These are phyloP conservation scores for Acanthosoma haemorrhoidale DNA, from an alignment of 2,888 invertebrate species.

Conservation along the genomic window DNA sequence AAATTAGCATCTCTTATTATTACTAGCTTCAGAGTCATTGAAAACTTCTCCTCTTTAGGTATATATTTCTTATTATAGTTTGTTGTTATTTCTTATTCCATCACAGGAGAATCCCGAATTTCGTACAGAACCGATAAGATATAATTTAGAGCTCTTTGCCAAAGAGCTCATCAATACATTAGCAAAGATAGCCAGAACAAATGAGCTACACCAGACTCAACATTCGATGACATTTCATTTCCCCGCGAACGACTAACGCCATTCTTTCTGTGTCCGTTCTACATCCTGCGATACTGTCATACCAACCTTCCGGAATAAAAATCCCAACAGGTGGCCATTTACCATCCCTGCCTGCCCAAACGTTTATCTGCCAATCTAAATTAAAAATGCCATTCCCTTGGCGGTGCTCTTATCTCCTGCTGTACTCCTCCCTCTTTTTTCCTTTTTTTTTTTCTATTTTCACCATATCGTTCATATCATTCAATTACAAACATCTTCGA, in stretches of 20 bases:
- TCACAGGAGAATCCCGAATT: no score
- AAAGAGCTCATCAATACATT: no score
- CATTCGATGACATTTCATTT: not conserved
- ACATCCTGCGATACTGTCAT: not conserved
- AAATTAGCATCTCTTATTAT: no score
- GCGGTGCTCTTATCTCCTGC: not conserved
- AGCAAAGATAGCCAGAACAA: no score
- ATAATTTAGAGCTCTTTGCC: no score
- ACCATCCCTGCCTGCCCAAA: not conserved
- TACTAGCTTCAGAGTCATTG: no score
- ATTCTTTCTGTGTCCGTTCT: not conserved
- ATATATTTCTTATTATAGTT: no score
- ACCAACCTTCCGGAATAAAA: constrained; percentile 2
- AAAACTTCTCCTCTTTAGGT: no score
- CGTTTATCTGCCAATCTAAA: constrained; percentile 22
- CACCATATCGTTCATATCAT: no score
- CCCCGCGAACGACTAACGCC: not conserved
- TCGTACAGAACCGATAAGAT: no score
- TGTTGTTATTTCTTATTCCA: no score
- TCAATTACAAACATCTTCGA: no score
- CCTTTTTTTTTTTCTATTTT: not conserved
- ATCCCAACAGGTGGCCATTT: constrained; percentile 14
- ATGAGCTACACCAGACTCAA: not conserved
- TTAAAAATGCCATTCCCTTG: constrained; percentile 8
- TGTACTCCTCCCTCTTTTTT: not conserved